Evolutionary conservation across 2,113 vertebrate species (phyloP).

Genomic region (Camarhynchus parvulus): DNA sequence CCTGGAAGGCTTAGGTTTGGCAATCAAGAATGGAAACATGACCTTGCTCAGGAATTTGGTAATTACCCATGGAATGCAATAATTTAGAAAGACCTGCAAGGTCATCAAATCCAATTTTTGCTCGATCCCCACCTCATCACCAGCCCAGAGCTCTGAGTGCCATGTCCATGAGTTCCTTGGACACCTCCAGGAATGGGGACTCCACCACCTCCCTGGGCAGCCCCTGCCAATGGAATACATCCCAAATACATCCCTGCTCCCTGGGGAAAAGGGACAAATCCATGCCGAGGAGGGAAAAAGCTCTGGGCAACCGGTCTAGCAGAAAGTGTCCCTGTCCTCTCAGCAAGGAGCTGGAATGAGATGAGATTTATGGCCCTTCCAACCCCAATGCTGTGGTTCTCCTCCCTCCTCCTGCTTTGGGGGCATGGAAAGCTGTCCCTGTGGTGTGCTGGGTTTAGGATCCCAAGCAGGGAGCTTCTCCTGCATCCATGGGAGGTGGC

Average conservation of each 20-base stretch:
- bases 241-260: background rate
- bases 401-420: accelerated
- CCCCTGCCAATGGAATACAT: background rate
- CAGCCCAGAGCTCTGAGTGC: background rate
- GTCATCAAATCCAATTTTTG: background rate
- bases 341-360: background rate
- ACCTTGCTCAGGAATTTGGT: background rate
- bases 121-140: accelerated
- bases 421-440: too few relatives aligned
- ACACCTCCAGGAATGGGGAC: background rate
- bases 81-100: background rate
- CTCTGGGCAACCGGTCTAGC: background rate
- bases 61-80: background rate
- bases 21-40: background rate
- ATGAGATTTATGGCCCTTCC: background rate
- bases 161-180: accelerated
- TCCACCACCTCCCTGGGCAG: background rate
- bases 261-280: background rate
- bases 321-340: background rate
- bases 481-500: accelerated
- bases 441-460: background rate
- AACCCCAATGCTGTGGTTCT: background rate
- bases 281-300: background rate
- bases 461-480: background rate
- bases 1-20: background rate